Evolutionary conservation across 2,888 invertebrate genomes (phyloP), one percentile per base, ranked within the genome.

Genomic region (Cheilosia vulpina): DNA sequence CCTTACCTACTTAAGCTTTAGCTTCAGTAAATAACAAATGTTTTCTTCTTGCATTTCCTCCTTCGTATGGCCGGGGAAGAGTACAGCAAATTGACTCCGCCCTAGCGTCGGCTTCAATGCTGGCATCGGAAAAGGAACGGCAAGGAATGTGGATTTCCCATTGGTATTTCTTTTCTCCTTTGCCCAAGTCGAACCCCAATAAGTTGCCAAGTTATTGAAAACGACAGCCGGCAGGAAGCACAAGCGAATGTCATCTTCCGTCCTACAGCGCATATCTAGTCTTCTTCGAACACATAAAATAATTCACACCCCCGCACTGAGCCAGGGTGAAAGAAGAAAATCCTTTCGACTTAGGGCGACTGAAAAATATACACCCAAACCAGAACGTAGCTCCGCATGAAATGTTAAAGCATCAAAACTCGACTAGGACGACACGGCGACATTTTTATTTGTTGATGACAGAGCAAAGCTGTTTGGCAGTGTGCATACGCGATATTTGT

Each of bases 131-230:
- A 77, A 85, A 85, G 55, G 63, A 81, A 71, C 41, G 62, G 38
- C 72, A 85, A 81, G 85, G 72, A 85, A 85, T 85, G 72, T 80
- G 76, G 27, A 68, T 57, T 72, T 85, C 85, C 85, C 81, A 85
- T 85, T 85, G 85, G 85, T 80, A 85, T 85, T 85, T 81, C 76
- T 81, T 85, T 85, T 80, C 69, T 72, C 57, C 66, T 85, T 72
- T 50, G 52, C 68, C 72, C 81, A 81, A 72, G 72, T 69, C 84
- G 80, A 66, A 81, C 81, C 81, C 81, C 76, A 77, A 81, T 85
- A 81, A 72, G 72, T 85, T 85, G 69, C 53, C 80, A 66, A 80
- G 75, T 80, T 85, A 71, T 71, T 55, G 63, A 72, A 63, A 45
- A 41, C 50, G 50, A 69, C 58, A 50, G 53, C 45, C 57, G 31